Base-by-base conservation (phyloP, 2,888 invertebrate species). In the Mythimna lalbum region DNA sequence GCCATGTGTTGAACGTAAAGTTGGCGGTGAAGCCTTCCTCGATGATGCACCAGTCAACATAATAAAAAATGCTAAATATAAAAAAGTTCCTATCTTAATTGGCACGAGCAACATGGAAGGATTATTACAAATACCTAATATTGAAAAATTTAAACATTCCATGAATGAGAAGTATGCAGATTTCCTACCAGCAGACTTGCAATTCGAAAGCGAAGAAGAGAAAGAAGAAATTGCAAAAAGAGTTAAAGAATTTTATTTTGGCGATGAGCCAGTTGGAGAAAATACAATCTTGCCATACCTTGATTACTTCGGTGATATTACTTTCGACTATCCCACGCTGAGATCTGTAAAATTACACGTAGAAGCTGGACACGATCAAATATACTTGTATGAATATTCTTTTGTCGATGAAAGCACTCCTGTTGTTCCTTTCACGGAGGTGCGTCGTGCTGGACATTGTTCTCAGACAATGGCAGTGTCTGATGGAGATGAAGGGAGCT, bases 261-360 rank as follows among this genome's bases (percentile, higher is more conserved):
- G 89, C 10, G 70, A 86, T 17, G 47, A 84, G 10, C 47, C 76
- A 1, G 76, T 91, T 5, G 73, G 69, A 14, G 76, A 77, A 55
- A 73, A 78, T 0, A 86, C 72, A 4, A 65, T 88, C 52, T 60
- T 86, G 27, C 10, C 53, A 19, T 90, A 82, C 36, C 68, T 87
- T 6, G 80, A 87, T 60, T 92, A 83, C 50, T 87, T 87, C 59
- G 79, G 90, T 9, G 95, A 97, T 96, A 23, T 86, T 9, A 14
- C 87, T 5, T 90, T 92, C 76, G 81, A 67, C 4, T 90, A 87
- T 72, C 81, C 89, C 1, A 88, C 85, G 36, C 63, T 91, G 4
- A 86, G 86, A 69, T 78, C 87, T 5, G 71, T 88, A 3, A 88
- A 83, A 47, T 39, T 90, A 23, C 87, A 88, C 23, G 64, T 66